Evolutionary conservation across 2,888 invertebrate species (phyloP), one percentile per base, ranked within the genome.

Genomic region (Morpho helenor): DNA sequence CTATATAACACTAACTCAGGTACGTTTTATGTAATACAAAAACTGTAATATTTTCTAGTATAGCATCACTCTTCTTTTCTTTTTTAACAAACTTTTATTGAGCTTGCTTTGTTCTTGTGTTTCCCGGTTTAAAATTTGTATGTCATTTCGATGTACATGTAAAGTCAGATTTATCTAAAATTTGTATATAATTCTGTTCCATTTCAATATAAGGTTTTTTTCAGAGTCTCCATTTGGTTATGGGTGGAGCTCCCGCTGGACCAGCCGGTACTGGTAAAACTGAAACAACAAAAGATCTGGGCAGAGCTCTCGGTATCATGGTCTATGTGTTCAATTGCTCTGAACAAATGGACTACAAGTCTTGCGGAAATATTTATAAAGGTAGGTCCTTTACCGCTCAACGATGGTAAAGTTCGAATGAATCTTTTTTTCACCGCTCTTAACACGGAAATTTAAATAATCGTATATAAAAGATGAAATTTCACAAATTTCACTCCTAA

Each of bases 251-350:
- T 1, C 98, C 98, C 0, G 98, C 98, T 2, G 98, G 98, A 0
- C 98, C 98, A 0, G 98, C 98, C 7, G 97, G 97, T 55, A 98
- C 98, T 0, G 98, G 98, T 0, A 98, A 98, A 90, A 98, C 98
- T 0, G 98, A 98, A 87, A 98, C 98, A 0, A 98, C 98, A 0
- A 98, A 98, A 83, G 98, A 98, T 91, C 91, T 98, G 68, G 98
- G 98, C 2, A 93, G 97, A 76, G 97, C 98, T 8, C 91, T 98
- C 3, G 98, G 98, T 46, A 95, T 98, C 76, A 97, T 98, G 97
- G 98, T 98, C 7, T 98, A 98, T 73, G 98, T 98, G n/a, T 98
- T 98, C 86, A 98, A 98, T 82, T 98, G 98, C 81, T 98, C 98
- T 0, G 98, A 98, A 79, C 98, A 98, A 91, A 98, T 98, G 98